phyloP scores from a whole-genome alignment of 2,113 vertebrate species.

The Lates calcarifer region DNA sequence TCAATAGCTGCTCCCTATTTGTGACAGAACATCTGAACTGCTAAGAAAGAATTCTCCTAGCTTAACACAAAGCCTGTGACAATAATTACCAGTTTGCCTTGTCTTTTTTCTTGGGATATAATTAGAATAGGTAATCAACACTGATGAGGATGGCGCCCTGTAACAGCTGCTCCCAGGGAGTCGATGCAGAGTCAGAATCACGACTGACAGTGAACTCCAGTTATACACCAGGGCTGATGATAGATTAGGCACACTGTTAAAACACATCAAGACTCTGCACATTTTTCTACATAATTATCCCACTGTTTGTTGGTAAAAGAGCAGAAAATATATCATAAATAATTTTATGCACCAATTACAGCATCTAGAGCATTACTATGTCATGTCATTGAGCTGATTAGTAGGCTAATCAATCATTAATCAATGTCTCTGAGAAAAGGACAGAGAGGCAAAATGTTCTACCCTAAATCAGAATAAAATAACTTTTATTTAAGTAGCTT shows the following conservation, averaged over 20 bases:
- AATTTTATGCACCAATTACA: neutral
- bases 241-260: constrained; percentile 1
- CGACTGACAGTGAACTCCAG: constrained; percentile 11
- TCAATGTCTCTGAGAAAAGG: neutral
- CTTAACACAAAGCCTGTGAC: constrained; percentile 10
- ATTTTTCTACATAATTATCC: neutral
- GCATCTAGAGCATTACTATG: constrained; percentile 3
- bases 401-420: neutral
- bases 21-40: neutral
- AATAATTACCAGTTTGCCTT: constrained; percentile 31
- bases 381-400: neutral
- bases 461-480: constrained; percentile 23
- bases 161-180: constrained; percentile 38
- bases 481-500: constrained; percentile 12
- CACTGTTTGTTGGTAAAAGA: neutral
- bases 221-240: constrained; percentile 27
- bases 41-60: neutral
- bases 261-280: constrained; percentile 1
- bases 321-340: neutral
- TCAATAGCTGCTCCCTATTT: neutral
- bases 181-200: neutral
- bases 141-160: constrained; percentile 37
- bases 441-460: neutral
- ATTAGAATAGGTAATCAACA: constrained; percentile 50
- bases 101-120: constrained; percentile 29